phyloP scores from a whole-genome alignment of 2,888 invertebrate species.

The Acronicta leporina region DNA sequence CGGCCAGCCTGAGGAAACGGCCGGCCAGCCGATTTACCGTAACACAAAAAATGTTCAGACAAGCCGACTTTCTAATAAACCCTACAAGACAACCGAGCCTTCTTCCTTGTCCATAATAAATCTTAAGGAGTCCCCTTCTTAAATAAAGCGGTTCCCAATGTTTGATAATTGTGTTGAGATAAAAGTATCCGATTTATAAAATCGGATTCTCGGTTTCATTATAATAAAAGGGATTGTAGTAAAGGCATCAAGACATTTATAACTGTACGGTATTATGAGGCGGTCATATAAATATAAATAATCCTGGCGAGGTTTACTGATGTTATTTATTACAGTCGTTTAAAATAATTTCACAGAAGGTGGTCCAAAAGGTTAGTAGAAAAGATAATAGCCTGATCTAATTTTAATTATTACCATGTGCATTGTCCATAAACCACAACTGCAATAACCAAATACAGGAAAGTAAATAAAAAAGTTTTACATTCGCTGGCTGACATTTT shows the following conservation, averaged over 20 bases:
- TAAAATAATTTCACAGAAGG: constrained; percentile 36
- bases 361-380: neutral
- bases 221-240: constrained; percentile 51
- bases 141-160: constrained; percentile 74
- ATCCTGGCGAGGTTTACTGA: constrained; percentile 12
- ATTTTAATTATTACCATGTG: too few relatives aligned
- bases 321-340: constrained; percentile 22
- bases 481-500: constrained; percentile 78
- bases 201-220: constrained; percentile 53
- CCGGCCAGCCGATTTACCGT: constrained; percentile 79
- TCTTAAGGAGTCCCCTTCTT: constrained; percentile 83
- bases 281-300: constrained; percentile 42
- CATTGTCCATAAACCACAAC: too few relatives aligned
- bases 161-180: constrained; percentile 59
- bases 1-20: constrained; percentile 59
- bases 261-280: constrained; percentile 34
- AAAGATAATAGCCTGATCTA: neutral
- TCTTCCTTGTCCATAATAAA: constrained; percentile 87
- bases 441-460: neutral
- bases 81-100: constrained; percentile 77
- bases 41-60: constrained; percentile 86
- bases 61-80: constrained; percentile 88
- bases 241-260: constrained; percentile 54
- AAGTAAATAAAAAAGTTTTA: constrained; percentile 65
- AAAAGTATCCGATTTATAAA: constrained; percentile 55